Percentiles rank a stretch among this genome's conserved stretches.
These are phyloP conservation scores for Peromyscus leucopus DNA, from an alignment of 2,113 vertebrate genomes.

Conservation along the genomic window DNA sequence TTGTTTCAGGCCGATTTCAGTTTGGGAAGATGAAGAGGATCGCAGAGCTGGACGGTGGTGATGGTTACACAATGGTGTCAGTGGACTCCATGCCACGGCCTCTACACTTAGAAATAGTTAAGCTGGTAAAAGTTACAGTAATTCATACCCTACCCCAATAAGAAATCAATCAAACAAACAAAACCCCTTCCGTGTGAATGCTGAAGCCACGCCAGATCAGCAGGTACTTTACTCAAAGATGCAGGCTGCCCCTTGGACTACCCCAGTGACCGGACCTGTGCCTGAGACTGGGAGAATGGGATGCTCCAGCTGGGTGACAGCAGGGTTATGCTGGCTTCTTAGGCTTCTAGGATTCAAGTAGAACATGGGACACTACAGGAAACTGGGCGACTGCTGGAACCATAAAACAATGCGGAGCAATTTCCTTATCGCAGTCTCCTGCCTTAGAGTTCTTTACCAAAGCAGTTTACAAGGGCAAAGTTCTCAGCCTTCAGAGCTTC, in stretches of 20 bases:
- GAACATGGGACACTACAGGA: not conserved
- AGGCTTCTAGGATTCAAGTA: not conserved
- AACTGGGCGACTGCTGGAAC: not conserved
- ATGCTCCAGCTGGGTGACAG: not conserved
- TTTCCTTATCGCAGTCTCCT: slow-evolving; percentile 59
- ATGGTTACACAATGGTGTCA: not conserved
- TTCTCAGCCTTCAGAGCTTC: slow-evolving; percentile 46
- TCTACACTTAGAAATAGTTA: not conserved
- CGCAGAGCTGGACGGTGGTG: not conserved
- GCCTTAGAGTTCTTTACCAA: slow-evolving; percentile 23
- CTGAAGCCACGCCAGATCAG: not conserved
- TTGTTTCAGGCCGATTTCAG: not conserved
- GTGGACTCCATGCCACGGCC: not conserved
- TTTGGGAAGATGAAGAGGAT: not conserved
- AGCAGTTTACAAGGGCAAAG: slow-evolving; percentile 68
- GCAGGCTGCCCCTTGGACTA: not conserved
- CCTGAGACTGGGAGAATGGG: not conserved
- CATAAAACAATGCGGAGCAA: slow-evolving; percentile 25
- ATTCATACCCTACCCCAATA: not conserved
- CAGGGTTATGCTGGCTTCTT: not conserved
- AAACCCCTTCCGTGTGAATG: not conserved
- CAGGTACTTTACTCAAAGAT: not conserved
- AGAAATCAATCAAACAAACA: not conserved
- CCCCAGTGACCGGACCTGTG: accelerated
- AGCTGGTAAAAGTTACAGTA: not conserved